These are phyloP conservation scores for Triplophysa rosa DNA, from an alignment of 2,113 vertebrate species.

Conservation along the genomic window DNA sequence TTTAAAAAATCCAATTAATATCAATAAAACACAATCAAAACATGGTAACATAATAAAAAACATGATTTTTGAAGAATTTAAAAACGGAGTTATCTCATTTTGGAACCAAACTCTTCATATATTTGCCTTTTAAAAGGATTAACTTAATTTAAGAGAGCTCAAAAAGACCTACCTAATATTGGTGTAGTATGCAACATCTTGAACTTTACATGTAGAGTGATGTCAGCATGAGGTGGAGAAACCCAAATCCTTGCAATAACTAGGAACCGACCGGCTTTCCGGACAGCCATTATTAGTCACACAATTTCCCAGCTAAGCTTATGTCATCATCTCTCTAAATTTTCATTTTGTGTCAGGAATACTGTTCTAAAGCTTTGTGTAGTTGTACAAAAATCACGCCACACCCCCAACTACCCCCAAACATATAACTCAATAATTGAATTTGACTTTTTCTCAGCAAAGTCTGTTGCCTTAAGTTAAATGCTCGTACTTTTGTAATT, in stretches of 20 bases:
- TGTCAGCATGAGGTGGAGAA: slow-evolving; percentile 19
- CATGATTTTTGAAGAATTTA: no score
- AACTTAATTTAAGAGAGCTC: no score
- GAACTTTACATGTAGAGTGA: neutral
- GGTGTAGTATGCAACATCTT: neutral
- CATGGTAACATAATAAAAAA: no score
- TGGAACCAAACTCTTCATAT: no score
- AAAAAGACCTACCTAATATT: no score
- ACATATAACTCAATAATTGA: neutral
- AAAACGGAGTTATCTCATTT: no score
- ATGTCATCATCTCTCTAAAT: slow-evolving; percentile 5
- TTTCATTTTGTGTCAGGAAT: neutral
- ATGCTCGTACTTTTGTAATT: no score
- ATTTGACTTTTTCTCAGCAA: no score
- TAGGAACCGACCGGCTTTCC: slow-evolving; percentile 30
- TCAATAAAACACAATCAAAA: no score
- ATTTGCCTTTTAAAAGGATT: no score
- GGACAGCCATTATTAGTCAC: slow-evolving; percentile 46
- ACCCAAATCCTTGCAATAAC: slow-evolving; percentile 28
- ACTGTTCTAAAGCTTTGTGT: neutral
- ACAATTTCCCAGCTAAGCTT: slow-evolving; percentile 33
- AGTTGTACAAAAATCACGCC: slow-evolving; percentile 24
- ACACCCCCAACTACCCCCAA: slow-evolving; percentile 20
- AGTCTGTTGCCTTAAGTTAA: no score
- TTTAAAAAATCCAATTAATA: no score